These are phyloP conservation scores for Heliconius cydno DNA, from an alignment of 2,888 invertebrate species.

Conservation along the genomic window DNA sequence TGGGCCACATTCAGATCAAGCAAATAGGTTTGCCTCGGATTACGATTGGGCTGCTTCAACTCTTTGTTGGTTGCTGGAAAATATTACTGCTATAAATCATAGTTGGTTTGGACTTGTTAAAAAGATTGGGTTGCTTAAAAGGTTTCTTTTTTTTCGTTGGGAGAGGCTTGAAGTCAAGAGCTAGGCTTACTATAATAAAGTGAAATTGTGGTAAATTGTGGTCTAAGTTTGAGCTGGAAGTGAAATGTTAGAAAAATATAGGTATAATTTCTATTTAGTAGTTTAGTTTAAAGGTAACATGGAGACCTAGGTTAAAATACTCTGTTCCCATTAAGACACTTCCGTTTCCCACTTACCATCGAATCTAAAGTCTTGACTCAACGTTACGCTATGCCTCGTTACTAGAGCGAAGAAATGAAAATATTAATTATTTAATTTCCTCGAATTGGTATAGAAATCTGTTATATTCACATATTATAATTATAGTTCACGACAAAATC, in stretches of 20 bases:
- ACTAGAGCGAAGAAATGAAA: no score
- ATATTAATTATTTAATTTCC: no score
- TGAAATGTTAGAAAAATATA: no score
- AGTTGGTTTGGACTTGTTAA: neutral
- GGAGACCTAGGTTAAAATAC: no score
- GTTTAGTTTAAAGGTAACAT: no score
- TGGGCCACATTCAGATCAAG: slow-evolving; percentile 41
- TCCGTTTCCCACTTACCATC: no score
- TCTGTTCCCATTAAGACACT: no score
- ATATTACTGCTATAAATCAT: slow-evolving; percentile 19
- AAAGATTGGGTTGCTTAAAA: neutral
- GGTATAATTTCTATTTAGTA: neutral
- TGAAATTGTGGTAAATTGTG: neutral
- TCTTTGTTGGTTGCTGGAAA: neutral
- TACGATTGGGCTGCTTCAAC: slow-evolving; percentile 16
- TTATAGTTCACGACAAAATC: neutral
- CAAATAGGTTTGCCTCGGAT: slow-evolving; percentile 34
- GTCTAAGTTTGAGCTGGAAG: neutral
- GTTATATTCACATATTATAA: neutral
- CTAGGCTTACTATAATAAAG: neutral
- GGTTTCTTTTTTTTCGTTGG: no score
- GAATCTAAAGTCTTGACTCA: no score
- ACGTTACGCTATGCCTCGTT: no score
- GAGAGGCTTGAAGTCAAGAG: neutral
- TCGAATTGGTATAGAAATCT: neutral